A percentile compares a stretch with the other conserved stretches of the same genome.
Conservation (phyloP, 1,140 invertebrate species). For the Bilobella aurantiaca region DNA sequence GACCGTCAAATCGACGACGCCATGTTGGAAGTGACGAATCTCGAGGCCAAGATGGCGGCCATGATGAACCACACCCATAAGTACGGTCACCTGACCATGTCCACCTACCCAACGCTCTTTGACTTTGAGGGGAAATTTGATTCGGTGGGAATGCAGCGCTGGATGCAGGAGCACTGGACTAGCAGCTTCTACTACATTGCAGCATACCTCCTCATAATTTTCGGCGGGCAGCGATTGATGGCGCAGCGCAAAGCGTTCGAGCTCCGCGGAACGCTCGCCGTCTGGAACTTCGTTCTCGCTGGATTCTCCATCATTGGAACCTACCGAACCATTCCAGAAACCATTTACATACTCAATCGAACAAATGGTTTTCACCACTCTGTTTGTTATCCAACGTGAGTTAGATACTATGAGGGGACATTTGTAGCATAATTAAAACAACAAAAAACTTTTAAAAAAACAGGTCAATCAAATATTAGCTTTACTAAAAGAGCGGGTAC, state of each 20-base stretch:
- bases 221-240: conserved; percentile 31
- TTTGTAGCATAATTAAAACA: too few relatives aligned
- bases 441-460: too few relatives aligned
- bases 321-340: conserved; percentile 31
- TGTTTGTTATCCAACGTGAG: conserved; percentile 43
- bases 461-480: too few relatives aligned
- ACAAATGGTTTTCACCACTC: conserved; percentile 47
- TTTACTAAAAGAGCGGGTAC: too few relatives aligned
- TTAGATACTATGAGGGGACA: conserved; percentile 11
- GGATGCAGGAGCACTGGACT: conserved; percentile 50
- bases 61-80: neutral
- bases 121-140: conserved; percentile 33
- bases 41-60: neutral
- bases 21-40: too few relatives aligned
- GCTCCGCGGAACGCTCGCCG: conserved; percentile 19
- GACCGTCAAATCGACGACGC: neutral
- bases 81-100: conserved; percentile 17
- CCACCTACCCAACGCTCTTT: conserved; percentile 31
- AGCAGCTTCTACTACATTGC: conserved; percentile 41
- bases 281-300: conserved; percentile 34
- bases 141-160: conserved; percentile 34
- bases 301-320: conserved; percentile 31
- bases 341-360: conserved; percentile 39
- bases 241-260: conserved; percentile 19
- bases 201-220: conserved; percentile 28